phyloP scores from a whole-genome alignment of 2,113 vertebrate species.

The Psilopsiagon aymara region DNA sequence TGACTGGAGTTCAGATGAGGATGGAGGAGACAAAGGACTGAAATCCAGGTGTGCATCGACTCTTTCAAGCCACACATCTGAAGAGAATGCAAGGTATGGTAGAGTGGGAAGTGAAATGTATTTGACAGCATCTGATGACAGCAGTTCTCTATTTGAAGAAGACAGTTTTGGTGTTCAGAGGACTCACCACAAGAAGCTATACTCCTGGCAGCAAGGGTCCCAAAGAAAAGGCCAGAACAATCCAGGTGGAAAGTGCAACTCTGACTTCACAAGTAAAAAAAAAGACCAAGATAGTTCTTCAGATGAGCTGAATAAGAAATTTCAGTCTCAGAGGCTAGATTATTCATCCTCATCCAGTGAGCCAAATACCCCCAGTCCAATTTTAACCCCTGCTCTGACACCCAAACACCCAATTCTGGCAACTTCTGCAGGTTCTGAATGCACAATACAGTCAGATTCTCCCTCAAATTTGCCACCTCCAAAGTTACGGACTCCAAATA shows the following conservation, averaged over 20 bases:
- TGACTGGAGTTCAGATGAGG: slow-evolving; percentile 83
- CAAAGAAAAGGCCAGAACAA: slow-evolving; percentile 73
- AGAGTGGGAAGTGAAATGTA: slow-evolving; percentile 86
- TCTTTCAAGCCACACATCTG: slow-evolving; percentile 81
- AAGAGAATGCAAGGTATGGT: slow-evolving; percentile 77
- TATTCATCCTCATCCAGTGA: slow-evolving; percentile 89
- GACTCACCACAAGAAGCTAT: slow-evolving; percentile 71
- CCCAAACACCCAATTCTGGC: slow-evolving; percentile 64
- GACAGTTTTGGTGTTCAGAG: slow-evolving; percentile 80
- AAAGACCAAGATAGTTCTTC: slow-evolving; percentile 82
- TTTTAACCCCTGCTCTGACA: slow-evolving; percentile 72
- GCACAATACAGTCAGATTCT: neutral
- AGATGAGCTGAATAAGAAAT: slow-evolving; percentile 89
- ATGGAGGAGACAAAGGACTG: slow-evolving; percentile 61
- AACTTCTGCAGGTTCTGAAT: neutral
- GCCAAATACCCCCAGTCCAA: slow-evolving; percentile 79
- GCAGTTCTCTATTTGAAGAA: slow-evolving; percentile 91
- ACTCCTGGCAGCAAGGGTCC: slow-evolving; percentile 76
- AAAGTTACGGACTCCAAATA: slow-evolving; percentile 80
- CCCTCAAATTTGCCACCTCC: slow-evolving; percentile 78
- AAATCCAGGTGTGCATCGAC: slow-evolving; percentile 77
- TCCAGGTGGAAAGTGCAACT: slow-evolving; percentile 53
- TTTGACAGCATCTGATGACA: slow-evolving; percentile 92
- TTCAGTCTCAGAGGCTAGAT: slow-evolving; percentile 88
- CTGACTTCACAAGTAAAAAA: slow-evolving; percentile 62